Evolutionary conservation across 2,888 invertebrate genomes (phyloP), one percentile per base, ranked within the genome.

Genomic region (Brachylomia viminalis): DNA sequence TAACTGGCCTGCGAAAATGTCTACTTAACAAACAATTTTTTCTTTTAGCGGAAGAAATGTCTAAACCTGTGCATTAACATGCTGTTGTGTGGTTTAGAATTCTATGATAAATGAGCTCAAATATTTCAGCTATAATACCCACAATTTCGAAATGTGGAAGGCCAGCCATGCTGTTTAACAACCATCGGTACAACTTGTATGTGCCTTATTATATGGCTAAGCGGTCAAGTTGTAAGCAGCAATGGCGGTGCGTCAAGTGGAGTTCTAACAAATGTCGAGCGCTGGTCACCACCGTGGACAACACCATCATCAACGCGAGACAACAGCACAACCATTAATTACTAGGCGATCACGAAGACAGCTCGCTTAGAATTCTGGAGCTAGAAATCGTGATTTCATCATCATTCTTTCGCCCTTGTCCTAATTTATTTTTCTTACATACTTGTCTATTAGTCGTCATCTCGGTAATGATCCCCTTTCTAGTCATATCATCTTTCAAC

Each of bases 161-260:
- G 61, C 69, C 69, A 17, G 69, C 62, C 1, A 61, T 69, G 20
- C 3, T 69, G 6, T 62, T 61, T 42, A 42, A 69, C 42, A 69
- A 69, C 15, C 42, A 69, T 10, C 69, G 69, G 15, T 69, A 69
- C 27, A 69, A 61, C 11, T 61, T 69, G 30, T 68, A 68, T 68
- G 68, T 68, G 38, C 68, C 68, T 20, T 61, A 69, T 23, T 42
- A 59, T 62, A 6, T 20, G 42, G 27, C 61, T 23, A 69, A 61
- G 42, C 38, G 27, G 10, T 42, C 42, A 7, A 61, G 0, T 27
- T 38, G 11, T 27, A 86, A 75, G 47, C 78, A 79, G 27, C 75
- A 86, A 42, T 92, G 92, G 92, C 82, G 84, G 0, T 92, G 91
- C 73, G 85, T 82, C 27, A 83, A 82, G 33, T 85, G 87, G 80